Conservation (phyloP, 2,113 vertebrate genomes). For the Chaetops frenatus region DNA sequence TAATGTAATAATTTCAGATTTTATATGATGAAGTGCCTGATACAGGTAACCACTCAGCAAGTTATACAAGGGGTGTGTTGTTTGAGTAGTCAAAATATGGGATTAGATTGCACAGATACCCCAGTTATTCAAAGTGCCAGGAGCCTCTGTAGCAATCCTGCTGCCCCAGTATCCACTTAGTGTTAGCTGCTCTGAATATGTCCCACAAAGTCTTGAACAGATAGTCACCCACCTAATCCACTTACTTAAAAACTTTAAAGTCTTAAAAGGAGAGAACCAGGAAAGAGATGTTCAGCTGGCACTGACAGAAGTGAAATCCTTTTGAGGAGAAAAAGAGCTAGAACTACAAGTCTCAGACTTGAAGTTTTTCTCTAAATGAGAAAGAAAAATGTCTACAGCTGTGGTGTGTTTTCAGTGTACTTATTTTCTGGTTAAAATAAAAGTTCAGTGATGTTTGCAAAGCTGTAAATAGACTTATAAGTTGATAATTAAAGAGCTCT, state of each 20-base stretch:
- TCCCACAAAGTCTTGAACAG: neutral
- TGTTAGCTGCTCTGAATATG: neutral
- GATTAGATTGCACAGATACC: neutral
- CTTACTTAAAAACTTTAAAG: neutral
- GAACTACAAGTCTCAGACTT: neutral
- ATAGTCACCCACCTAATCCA: neutral
- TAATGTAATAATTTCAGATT: neutral
- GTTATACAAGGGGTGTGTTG: neutral
- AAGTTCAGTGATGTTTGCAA: neutral
- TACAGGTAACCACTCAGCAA: neutral
- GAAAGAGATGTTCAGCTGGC: neutral
- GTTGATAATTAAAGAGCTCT: neutral
- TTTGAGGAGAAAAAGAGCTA: neutral
- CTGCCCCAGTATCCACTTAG: neutral
- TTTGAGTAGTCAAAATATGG: neutral
- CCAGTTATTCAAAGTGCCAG: neutral
- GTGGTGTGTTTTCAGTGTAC: neutral
- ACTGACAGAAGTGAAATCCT: neutral
- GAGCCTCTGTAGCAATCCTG: neutral
- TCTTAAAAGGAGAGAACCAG: neutral
- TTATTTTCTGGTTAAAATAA: neutral
- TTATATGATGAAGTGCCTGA: neutral
- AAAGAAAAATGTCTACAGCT: neutral
- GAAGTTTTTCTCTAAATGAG: neutral
- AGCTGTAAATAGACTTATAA: neutral